Conservation (phyloP, 92 coral and sea anemone species). For the Zoanthus solanderi region DNA sequence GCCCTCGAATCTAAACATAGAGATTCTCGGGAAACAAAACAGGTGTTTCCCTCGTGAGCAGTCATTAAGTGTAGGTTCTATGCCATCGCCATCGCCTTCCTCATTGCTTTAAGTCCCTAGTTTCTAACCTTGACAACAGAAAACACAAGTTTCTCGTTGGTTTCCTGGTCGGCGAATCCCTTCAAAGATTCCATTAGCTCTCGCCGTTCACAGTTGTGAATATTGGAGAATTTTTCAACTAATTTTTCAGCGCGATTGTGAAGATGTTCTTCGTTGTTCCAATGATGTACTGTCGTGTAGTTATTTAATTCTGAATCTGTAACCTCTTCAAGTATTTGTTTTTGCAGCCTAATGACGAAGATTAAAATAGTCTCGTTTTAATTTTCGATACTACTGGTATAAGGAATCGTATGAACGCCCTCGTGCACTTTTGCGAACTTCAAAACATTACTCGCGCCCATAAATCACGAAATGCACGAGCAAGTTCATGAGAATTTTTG, state of each 20-base stretch:
- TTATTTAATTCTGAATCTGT: slow-evolving; percentile 43
- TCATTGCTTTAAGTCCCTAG: not conserved
- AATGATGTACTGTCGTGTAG: slow-evolving; percentile 65
- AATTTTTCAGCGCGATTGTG: slow-evolving; percentile 66
- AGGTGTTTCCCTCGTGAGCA: too few relatives aligned
- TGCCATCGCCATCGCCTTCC: too few relatives aligned
- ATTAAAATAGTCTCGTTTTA: not conserved
- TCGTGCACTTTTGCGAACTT: too few relatives aligned
- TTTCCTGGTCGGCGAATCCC: slow-evolving; percentile 68
- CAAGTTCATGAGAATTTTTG: too few relatives aligned
- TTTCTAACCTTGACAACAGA: slow-evolving; percentile 76
- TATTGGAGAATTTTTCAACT: slow-evolving; percentile 72
- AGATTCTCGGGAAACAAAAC: too few relatives aligned
- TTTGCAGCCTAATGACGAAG: slow-evolving; percentile 62
- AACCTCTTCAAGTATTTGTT: slow-evolving; percentile 61
- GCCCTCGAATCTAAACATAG: too few relatives aligned
- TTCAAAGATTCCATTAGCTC: slow-evolving; percentile 67
- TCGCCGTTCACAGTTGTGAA: slow-evolving; percentile 73
- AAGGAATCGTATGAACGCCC: too few relatives aligned
- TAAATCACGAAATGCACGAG: too few relatives aligned
- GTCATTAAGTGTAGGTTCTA: too few relatives aligned
- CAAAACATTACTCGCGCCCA: too few relatives aligned
- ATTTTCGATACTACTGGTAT: too few relatives aligned
- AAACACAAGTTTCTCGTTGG: slow-evolving; percentile 74
- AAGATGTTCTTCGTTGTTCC: slow-evolving; percentile 40